Conservation (phyloP, 2,888 invertebrate genomes). For the Drosophila percnosoma region DNA sequence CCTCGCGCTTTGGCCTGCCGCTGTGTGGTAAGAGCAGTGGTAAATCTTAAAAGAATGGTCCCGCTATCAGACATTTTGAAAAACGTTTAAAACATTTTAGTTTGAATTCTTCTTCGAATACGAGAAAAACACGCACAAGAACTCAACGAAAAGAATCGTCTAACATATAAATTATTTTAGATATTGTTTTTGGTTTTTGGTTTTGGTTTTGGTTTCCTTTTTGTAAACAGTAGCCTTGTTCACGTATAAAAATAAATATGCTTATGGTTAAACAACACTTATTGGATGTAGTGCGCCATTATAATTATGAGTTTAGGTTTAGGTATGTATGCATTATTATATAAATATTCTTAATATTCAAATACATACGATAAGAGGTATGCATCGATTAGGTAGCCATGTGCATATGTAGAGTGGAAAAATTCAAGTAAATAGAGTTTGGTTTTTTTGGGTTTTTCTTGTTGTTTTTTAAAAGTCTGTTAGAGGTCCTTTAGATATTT, state of each 20-base stretch:
- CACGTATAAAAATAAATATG: slow-evolving; percentile 77
- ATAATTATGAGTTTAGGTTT: slow-evolving; percentile 22
- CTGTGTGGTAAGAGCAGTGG: slow-evolving; percentile 83
- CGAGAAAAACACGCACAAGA: slow-evolving; percentile 65
- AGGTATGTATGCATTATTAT: slow-evolving; percentile 37
- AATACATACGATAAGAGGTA: slow-evolving; percentile 20
- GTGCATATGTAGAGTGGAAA: slow-evolving; percentile 60
- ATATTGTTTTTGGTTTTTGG: slow-evolving; percentile 24
- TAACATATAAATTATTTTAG: slow-evolving; percentile 51
- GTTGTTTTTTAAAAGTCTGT: slow-evolving; percentile 62
- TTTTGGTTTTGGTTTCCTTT: neutral
- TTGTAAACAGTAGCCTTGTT: slow-evolving; percentile 35
- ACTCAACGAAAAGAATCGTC: slow-evolving; percentile 55
- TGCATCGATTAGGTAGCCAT: slow-evolving; percentile 68
- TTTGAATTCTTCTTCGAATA: slow-evolving; percentile 70
- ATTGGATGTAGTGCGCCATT: slow-evolving; percentile 24
- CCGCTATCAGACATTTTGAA: slow-evolving; percentile 86
- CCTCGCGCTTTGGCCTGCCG: neutral
- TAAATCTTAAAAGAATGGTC: slow-evolving; percentile 86
- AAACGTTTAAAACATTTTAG: slow-evolving; percentile 82
- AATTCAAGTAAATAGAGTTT: slow-evolving; percentile 46
- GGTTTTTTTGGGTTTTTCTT: neutral
- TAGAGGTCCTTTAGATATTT: slow-evolving; percentile 66
- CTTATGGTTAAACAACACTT: slow-evolving; percentile 54
- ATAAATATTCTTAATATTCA: slow-evolving; percentile 43